A percentile compares a stretch with the other conserved stretches of the same genome.
These are phyloP conservation scores for Operophtera brumata DNA, from an alignment of 2,888 invertebrate genomes.

Conservation along the genomic window DNA sequence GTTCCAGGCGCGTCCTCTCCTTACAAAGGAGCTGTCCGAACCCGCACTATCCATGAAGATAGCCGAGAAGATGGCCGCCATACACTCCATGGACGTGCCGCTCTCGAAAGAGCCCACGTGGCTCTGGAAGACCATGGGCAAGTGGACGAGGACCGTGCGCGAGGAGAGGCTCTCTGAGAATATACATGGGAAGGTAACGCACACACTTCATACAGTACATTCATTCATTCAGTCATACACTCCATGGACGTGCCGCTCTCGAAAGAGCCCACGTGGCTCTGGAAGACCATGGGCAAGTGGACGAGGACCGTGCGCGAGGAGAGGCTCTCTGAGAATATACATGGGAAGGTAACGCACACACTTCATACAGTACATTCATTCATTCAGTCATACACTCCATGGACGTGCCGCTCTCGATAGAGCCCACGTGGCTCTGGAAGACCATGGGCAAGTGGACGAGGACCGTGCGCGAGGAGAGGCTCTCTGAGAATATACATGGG, in stretches of 20 bases:
- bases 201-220: not conserved
- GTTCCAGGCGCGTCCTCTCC: conserved; percentile 89
- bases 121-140: conserved; percentile 94
- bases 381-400: conserved; percentile 95
- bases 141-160: conserved; percentile 84
- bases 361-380: no score
- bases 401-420: conserved; percentile 97
- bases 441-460: conserved; percentile 90
- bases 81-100: conserved; percentile 96
- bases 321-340: conserved; percentile 38
- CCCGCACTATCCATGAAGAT: conserved; percentile 90
- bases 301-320: conserved; percentile 77
- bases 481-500: conserved; percentile 38
- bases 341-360: conserved; percentile 48
- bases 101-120: conserved; percentile 97
- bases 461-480: conserved; percentile 68
- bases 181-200: conserved; percentile 49
- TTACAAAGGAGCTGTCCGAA: conserved; percentile 90
- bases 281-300: conserved; percentile 94
- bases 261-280: conserved; percentile 97
- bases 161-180: conserved; percentile 50
- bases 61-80: conserved; percentile 95
- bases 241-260: conserved; percentile 95
- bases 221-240: no score
- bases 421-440: conserved; percentile 97